Evolutionary conservation across 2,888 invertebrate genomes (phyloP).

Genomic region (Hermaeophaga mercurialis): DNA sequence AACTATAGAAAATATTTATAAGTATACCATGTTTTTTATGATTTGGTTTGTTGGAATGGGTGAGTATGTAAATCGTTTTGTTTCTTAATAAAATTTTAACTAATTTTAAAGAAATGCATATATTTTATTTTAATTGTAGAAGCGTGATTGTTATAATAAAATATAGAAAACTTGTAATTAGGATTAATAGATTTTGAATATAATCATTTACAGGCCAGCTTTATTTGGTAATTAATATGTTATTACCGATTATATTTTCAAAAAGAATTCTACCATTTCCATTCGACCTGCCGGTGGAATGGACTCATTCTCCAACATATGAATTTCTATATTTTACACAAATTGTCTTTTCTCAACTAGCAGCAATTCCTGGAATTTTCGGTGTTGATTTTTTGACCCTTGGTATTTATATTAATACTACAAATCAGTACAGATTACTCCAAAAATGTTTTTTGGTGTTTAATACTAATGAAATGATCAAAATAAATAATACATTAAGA

Average conservation of each 20-base stretch:
- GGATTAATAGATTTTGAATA: too few relatives aligned
- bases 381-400: conserved; percentile 3
- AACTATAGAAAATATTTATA: background rate
- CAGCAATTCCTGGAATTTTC: background rate
- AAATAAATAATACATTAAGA: conserved; percentile 3
- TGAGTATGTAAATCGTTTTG: background rate
- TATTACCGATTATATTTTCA: background rate
- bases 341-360: background rate
- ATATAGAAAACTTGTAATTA: too few relatives aligned
- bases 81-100: too few relatives aligned
- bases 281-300: background rate
- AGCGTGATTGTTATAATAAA: too few relatives aligned
- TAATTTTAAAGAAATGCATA: too few relatives aligned
- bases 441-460: conserved; percentile 10
- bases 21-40: background rate
- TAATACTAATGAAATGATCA: conserved; percentile 3
- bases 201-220: background rate
- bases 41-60: background rate
- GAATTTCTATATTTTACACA: background rate
- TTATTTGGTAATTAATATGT: background rate
- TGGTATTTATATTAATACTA: background rate
- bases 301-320: background rate
- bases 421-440: conserved; percentile 11
- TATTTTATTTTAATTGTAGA: too few relatives aligned
- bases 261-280: conserved; percentile 10